phyloP scores from a whole-genome alignment of 53 echinoderm and acorn worm species.

The Echinarachnius parma region DNA sequence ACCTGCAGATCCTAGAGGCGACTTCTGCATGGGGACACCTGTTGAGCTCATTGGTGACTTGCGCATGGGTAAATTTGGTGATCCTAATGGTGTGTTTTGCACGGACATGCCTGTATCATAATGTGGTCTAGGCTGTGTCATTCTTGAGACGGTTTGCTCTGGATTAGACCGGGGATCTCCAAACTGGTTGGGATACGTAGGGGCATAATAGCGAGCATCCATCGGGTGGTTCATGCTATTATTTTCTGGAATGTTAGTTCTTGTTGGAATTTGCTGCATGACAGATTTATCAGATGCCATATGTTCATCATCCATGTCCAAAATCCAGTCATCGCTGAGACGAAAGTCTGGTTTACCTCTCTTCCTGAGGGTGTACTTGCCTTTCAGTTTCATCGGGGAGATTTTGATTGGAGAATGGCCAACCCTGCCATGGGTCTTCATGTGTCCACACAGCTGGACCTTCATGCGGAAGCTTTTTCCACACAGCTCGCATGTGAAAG shows the following conservation, averaged over 20 bases:
- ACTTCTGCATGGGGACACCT: neutral
- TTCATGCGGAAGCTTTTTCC: slow-evolving; percentile 44
- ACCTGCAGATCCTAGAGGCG: neutral
- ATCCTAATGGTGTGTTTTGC: neutral
- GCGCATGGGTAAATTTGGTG: neutral
- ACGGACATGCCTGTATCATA: too few species aligned
- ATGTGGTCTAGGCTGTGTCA: too few species aligned
- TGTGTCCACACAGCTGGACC: slow-evolving; percentile 45
- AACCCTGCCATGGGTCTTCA: slow-evolving; percentile 49
- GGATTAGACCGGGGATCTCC: too few species aligned
- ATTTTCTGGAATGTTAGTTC: neutral
- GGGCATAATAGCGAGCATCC: neutral
- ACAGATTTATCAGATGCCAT: slow-evolving; percentile 9
- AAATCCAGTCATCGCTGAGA: slow-evolving; percentile 39
- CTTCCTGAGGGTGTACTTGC: slow-evolving; percentile 40
- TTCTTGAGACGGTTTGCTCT: too few species aligned
- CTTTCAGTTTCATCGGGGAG: slow-evolving; percentile 21
- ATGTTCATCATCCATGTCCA: slow-evolving; percentile 30
- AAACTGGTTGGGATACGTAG: slow-evolving; percentile 18
- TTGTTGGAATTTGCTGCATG: slow-evolving; percentile 12
- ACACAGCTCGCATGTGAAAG: slow-evolving; percentile 41
- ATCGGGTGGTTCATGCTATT: slow-evolving; percentile 5
- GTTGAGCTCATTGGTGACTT: neutral
- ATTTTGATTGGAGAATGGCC: slow-evolving; percentile 45
- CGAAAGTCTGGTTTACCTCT: slow-evolving; percentile 46